Evolutionary conservation across 2,888 invertebrate species (phyloP), one percentile per base, ranked within the genome.

Genomic region (Adelphocoris suturalis): DNA sequence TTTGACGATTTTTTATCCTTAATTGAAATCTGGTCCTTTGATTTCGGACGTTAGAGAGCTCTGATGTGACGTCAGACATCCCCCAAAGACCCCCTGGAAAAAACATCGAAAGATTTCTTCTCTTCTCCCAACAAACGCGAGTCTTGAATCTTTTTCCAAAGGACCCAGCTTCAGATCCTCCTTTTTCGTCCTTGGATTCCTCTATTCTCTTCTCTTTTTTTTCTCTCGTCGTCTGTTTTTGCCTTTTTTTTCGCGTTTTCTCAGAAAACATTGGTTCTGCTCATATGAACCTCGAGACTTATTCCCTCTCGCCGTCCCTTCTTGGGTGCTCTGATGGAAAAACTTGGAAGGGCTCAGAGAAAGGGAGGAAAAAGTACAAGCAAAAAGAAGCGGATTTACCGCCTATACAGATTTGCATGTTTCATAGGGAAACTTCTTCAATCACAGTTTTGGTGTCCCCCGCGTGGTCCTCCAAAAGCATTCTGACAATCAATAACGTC

Each of bases 371-470:
- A 57, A 57, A 57, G 16, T 14, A 9, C 11, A 57, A 16, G 57
- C 57, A 16, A 57, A 19, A 61, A n/a, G n/a, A 19, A 61, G 61
- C 61, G 61, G 61, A 61, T 61, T 61, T 61, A 16, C 61, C 19
- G n/a, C 61, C 61, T 19, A 61, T 61, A 61, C 61, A 61, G 61
- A 61, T 61, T 19, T 61, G 61, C 61, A 61, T 61, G 61, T 61
- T 61, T 61, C 61, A 61, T 19, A 61, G 61, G 61, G 61, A 61
- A 61, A 61, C 61, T 61, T 61, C 61, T 61, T 61, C 61, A 61
- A 61, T 61, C 61, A 61, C 61, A 61, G n/a, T 19, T 61, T 61
- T 16, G 11, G 16, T 16, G 57, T 57, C 57, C 16, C 16, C 16
- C 57, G 61, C 9, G 16, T 3, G n/a, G n/a, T n/a, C 19, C 4